phyloP scores from a whole-genome alignment of 2,888 invertebrate genomes.

The Xestia rhomboidea region DNA sequence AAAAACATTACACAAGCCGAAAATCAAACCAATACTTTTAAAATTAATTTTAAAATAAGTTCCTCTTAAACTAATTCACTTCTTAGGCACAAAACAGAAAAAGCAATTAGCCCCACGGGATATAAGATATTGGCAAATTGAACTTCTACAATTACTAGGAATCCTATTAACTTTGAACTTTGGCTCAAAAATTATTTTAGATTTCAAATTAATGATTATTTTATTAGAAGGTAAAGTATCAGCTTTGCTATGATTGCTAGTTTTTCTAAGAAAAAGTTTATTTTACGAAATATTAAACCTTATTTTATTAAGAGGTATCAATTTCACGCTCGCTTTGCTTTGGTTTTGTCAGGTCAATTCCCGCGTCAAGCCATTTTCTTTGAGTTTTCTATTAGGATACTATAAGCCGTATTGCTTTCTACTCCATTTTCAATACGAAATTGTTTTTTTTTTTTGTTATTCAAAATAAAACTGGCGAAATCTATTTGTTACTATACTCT shows the following conservation, averaged over 20 bases:
- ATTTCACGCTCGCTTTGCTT: not conserved
- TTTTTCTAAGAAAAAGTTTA: not conserved
- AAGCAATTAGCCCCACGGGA: not conserved
- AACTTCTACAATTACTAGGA: not conserved
- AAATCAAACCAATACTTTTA: not conserved
- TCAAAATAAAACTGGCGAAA: not conserved
- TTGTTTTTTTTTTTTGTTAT: not conserved
- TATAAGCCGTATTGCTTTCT: not conserved
- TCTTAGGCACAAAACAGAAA: not conserved
- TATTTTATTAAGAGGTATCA: not conserved
- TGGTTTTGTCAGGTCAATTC: constrained; percentile 36
- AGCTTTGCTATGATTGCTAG: not conserved
- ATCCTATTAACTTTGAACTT: constrained; percentile 15
- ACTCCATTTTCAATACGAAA: not conserved
- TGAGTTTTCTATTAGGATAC: constrained; percentile 9
- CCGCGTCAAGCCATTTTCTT: not conserved
- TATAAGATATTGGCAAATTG: constrained; percentile 5
- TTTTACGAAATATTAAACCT: not conserved
- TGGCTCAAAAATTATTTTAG: not conserved
- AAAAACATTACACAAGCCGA: not conserved
- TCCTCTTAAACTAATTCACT: not conserved
- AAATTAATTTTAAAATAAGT: not conserved
- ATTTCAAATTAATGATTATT: not conserved
- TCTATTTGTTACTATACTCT: not conserved
- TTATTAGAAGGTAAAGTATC: not conserved